Base-by-base conservation (phyloP, 1,140 invertebrate species). In the Aphaenogaster floridana region DNA sequence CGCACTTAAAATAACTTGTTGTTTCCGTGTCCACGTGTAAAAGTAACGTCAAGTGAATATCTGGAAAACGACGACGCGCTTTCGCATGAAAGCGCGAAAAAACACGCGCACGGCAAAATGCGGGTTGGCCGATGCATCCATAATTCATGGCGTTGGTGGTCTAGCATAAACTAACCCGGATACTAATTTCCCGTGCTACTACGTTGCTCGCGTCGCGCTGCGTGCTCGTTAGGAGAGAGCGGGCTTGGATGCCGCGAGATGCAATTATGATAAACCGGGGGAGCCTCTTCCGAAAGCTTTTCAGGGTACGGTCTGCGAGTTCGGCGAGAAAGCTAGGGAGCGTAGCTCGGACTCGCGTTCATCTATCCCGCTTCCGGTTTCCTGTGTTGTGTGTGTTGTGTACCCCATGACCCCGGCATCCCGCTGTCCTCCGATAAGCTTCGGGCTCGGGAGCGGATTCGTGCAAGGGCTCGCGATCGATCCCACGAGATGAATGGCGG, bases 181-280 rank as follows among this genome's bases (percentile, higher is more conserved):
- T 64, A 85, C 76, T 84, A 92, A 91, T 92, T 91, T 69, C 45
- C 42, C 57, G 21, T 42, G 78, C 89, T 61, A 59, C 72, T 36
- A 45, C 64, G 39, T 34, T 61, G 21, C 11, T 59, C n/a, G 42
- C 50, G 52, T 21, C 42, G 36, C 21, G 48, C 83, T 57, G 71
- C 39, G 34, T 39, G 63, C 66, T 88, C 57, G 48, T 86, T 80
- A 79, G n/a, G 50, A 79, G 4, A 83, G 86, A 77, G 74, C 63
- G 89, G 89, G 91, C 42, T 48, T 28, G 80, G 80, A 83, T 48
- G 54, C 91, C 90, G 88, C 84, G 71, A 94, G 93, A 94, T 94
- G 93, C 93, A 94, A 94, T 94, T 94, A 94, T 93, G 93, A 94
- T 94, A 94, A 94, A 94, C 91, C 87, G 90, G 88, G 63, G 34